These are phyloP conservation scores for Carpatolechia fugitivella DNA, from an alignment of 2,888 invertebrate genomes.

Conservation along the genomic window DNA sequence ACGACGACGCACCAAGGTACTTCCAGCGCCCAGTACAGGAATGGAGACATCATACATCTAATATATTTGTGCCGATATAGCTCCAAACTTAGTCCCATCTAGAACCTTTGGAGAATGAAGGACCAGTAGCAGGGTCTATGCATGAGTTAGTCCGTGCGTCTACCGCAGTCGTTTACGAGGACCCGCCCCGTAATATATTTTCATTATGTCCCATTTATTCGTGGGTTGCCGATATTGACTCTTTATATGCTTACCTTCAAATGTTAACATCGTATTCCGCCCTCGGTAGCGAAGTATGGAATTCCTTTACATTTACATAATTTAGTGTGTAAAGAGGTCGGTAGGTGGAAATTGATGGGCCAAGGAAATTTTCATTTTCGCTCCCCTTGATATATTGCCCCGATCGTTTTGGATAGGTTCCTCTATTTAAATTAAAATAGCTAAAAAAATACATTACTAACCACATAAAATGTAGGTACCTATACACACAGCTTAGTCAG, in stretches of 20 bases:
- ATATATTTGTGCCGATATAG: no score
- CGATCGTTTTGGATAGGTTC: background rate
- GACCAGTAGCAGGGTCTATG: background rate
- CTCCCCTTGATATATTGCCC: background rate
- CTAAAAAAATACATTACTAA: no score
- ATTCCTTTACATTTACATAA: conserved; percentile 58
- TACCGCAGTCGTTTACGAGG: conserved; percentile 59
- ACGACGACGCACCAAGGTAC: no score
- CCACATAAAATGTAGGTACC: no score
- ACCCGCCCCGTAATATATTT: conserved; percentile 63
- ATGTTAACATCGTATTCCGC: conserved; percentile 54
- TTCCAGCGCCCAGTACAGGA: no score
- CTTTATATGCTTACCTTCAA: conserved; percentile 62
- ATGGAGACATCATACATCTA: no score
- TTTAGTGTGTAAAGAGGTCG: conserved; percentile 27
- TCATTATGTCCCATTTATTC: conserved; percentile 71
- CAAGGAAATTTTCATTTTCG: conserved; percentile 2
- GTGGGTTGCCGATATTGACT: conserved; percentile 59
- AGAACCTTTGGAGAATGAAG: no score
- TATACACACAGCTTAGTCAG: no score
- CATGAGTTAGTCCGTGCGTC: conserved; percentile 17
- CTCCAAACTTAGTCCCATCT: no score
- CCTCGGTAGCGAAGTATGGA: conserved; percentile 41
- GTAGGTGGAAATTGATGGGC: conserved; percentile 15
- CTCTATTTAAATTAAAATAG: background rate